These are phyloP conservation scores for Corvus moneduloides DNA, from an alignment of 2,113 vertebrate species.

Conservation along the genomic window DNA sequence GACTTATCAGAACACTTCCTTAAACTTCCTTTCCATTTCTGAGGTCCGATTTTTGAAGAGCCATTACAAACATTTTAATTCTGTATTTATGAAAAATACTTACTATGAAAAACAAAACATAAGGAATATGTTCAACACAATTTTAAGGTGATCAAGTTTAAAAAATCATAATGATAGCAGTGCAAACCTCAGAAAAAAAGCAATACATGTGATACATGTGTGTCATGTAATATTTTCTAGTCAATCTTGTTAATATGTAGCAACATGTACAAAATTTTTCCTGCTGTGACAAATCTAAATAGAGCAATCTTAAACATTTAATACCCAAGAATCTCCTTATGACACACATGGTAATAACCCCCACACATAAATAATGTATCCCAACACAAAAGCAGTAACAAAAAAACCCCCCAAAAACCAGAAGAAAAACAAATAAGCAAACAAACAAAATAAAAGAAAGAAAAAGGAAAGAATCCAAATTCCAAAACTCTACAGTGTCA, in stretches of 20 bases:
- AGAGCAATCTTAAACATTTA: background rate
- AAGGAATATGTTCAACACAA: background rate
- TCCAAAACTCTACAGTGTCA: background rate
- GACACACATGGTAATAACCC: background rate
- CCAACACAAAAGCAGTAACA: background rate
- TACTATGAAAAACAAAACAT: background rate
- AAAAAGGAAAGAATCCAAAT: too few relatives aligned
- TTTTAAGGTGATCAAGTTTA: background rate
- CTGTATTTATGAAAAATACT: background rate
- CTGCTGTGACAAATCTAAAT: background rate
- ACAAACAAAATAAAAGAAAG: background rate
- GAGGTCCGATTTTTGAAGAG: background rate
- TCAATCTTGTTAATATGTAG: background rate
- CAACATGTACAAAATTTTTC: background rate
- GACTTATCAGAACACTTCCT: background rate
- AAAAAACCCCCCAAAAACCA: background rate
- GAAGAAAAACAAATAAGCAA: background rate
- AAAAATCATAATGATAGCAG: background rate
- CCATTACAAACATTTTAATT: background rate
- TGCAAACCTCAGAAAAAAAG: background rate
- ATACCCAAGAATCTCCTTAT: background rate
- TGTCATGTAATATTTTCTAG: background rate
- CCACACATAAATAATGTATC: background rate
- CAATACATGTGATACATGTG: background rate
- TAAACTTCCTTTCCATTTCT: background rate